phyloP scores from a whole-genome alignment of 2,888 invertebrate genomes.

The Catotricha subobsoleta region DNA sequence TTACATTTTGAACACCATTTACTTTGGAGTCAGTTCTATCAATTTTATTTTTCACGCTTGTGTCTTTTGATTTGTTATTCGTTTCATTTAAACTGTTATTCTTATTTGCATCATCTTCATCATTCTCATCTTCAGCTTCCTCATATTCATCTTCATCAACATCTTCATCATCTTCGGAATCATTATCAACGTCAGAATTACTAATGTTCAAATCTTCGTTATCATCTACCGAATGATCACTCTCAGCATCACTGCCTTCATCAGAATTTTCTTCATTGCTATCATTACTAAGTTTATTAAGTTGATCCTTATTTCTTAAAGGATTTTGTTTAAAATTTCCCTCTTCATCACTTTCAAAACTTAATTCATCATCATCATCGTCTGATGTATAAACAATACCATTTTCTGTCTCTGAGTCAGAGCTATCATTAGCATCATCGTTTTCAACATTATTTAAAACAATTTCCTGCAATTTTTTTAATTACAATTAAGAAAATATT shows the following conservation, averaged over 20 bases:
- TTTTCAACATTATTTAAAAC: conserved; percentile 5
- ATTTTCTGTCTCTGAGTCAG: conserved; percentile 25
- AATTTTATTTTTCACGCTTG: conserved; percentile 6
- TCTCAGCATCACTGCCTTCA: background rate
- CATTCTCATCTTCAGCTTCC: conserved; percentile 21
- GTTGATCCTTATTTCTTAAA: conserved; percentile 9
- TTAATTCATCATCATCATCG: conserved; percentile 21
- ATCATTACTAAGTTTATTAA: conserved; percentile 10
- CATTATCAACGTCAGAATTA: conserved; percentile 14
- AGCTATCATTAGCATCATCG: conserved; percentile 30
- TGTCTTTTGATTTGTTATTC: conserved; percentile 9
- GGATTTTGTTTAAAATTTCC: conserved; percentile 30
- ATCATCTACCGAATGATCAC: conserved; percentile 9
- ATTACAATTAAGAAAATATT: background rate
- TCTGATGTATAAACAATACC: conserved; percentile 22
- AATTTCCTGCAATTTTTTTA: background rate
- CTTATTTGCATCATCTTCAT: conserved; percentile 21
- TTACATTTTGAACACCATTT: conserved; percentile 10
- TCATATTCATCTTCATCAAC: conserved; percentile 23
- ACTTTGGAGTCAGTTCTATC: no score
- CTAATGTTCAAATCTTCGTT: conserved; percentile 15
- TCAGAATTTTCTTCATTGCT: background rate
- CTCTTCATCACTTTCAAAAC: conserved; percentile 38
- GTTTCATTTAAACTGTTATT: conserved; percentile 8
- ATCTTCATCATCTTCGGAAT: conserved; percentile 17